Evolutionary conservation across 2,113 vertebrate species (phyloP).

Genomic region (Phyllostomus discolor): DNA sequence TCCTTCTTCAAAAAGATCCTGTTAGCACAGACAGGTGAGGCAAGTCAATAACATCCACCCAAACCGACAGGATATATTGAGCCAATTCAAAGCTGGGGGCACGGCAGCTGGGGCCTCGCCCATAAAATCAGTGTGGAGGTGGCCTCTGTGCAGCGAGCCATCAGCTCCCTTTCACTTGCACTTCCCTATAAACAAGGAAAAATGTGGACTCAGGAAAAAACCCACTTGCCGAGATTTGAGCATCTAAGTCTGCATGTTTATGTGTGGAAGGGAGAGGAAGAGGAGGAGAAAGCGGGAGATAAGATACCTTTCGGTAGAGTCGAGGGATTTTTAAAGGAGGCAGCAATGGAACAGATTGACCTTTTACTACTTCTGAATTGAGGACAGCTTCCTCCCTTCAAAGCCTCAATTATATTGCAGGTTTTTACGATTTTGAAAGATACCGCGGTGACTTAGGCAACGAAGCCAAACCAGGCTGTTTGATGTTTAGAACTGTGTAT

Average conservation of each 20-base stretch:
- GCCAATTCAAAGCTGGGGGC: constrained; percentile 87
- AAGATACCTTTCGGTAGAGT: neutral
- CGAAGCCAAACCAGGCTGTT: constrained; percentile 51
- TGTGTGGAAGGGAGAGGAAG: neutral
- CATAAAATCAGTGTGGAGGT: constrained; percentile 74
- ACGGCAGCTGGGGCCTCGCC: constrained; percentile 84
- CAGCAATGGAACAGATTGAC: constrained; percentile 71
- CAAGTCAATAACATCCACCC: constrained; percentile 81
- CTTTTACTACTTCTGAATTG: constrained; percentile 77
- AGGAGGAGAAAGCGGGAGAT: neutral
- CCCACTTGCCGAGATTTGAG: constrained; percentile 9
- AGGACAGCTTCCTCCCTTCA: constrained; percentile 69
- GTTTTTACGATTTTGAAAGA: constrained; percentile 73
- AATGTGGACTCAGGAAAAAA: constrained; percentile 75
- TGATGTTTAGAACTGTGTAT: constrained; percentile 47
- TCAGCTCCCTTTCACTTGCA: constrained; percentile 76
- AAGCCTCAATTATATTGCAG: constrained; percentile 66
- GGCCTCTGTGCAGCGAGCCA: constrained; percentile 74
- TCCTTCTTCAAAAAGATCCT: constrained; percentile 78
- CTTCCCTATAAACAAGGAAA: constrained; percentile 67
- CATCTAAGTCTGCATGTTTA: neutral
- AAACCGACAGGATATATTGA: constrained; percentile 87
- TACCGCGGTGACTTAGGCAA: constrained; percentile 66
- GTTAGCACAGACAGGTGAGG: constrained; percentile 80
- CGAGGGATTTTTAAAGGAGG: constrained; percentile 61